Conservation (phyloP, 2,113 vertebrate species). For the Puma concolor region DNA sequence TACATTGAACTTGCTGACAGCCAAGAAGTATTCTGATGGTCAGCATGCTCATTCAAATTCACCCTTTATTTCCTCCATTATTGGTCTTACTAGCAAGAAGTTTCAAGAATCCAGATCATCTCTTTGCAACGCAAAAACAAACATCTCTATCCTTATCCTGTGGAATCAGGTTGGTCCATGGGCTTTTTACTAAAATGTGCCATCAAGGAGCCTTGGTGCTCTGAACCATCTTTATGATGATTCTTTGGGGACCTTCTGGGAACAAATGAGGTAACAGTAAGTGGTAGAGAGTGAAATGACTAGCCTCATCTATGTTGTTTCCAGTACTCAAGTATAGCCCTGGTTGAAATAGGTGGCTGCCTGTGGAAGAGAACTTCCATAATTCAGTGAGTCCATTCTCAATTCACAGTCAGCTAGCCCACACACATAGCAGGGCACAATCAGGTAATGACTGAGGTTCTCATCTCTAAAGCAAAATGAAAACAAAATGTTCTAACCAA, state of each 20-base stretch:
- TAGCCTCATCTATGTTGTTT: not conserved
- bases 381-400: not conserved
- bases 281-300: not conserved
- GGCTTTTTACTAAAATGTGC: not conserved
- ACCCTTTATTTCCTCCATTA: conserved; percentile 56
- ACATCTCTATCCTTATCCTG: not conserved
- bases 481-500: not conserved
- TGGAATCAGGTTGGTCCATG: not conserved
- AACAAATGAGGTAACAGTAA: not conserved
- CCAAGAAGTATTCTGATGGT: conserved; percentile 62
- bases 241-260: not conserved
- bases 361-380: not conserved
- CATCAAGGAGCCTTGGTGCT: not conserved
- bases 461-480: not conserved
- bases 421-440: not conserved
- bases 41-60: conserved; percentile 69
- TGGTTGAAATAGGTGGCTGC: not conserved
- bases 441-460: not conserved
- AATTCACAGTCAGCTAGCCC: not conserved
- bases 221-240: not conserved
- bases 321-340: not conserved
- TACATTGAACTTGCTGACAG: conserved; percentile 65
- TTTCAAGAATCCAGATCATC: conserved; percentile 79
- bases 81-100: conserved; percentile 20
- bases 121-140: conserved; percentile 72